These are phyloP conservation scores for Ophioderma brevispina DNA, from an alignment of 35 echinoderm and acorn worm species.

Conservation along the genomic window DNA sequence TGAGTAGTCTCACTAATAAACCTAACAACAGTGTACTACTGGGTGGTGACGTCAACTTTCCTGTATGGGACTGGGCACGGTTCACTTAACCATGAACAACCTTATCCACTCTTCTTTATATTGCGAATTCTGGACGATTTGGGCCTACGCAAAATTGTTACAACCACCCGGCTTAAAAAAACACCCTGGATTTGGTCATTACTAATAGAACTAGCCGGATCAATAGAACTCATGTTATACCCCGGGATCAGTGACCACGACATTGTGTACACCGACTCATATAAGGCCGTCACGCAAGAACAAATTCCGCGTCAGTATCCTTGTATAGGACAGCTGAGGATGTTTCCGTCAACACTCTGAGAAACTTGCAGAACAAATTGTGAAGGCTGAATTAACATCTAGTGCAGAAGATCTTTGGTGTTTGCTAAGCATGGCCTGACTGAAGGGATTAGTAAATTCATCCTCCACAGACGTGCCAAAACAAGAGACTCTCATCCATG, in stretches of 20 bases:
- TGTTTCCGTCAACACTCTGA: not conserved
- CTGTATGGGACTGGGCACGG: not conserved
- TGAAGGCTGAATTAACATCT: not conserved
- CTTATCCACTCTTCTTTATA: not conserved
- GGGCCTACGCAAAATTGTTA: not conserved
- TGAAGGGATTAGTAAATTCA: not conserved
- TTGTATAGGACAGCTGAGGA: too few relatives aligned
- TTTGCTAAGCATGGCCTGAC: not conserved
- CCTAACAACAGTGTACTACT: not conserved
- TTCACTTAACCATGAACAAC: not conserved
- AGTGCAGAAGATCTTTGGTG: not conserved
- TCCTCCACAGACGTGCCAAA: not conserved
- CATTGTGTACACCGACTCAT: not conserved
- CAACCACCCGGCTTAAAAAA: not conserved
- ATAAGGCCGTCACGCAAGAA: not conserved
- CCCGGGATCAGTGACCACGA: not conserved
- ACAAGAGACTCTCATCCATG: too few relatives aligned
- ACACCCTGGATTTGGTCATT: not conserved
- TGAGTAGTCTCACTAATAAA: not conserved
- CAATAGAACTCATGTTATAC: not conserved
- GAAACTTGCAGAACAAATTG: not conserved
- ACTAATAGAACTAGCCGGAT: not conserved
- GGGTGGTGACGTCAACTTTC: not conserved
- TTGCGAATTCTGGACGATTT: not conserved
- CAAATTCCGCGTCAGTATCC: too few relatives aligned